Evolutionary conservation across 1,140 invertebrate genomes (phyloP), one percentile per base, ranked within the genome.

Genomic region (Papilio helenus): DNA sequence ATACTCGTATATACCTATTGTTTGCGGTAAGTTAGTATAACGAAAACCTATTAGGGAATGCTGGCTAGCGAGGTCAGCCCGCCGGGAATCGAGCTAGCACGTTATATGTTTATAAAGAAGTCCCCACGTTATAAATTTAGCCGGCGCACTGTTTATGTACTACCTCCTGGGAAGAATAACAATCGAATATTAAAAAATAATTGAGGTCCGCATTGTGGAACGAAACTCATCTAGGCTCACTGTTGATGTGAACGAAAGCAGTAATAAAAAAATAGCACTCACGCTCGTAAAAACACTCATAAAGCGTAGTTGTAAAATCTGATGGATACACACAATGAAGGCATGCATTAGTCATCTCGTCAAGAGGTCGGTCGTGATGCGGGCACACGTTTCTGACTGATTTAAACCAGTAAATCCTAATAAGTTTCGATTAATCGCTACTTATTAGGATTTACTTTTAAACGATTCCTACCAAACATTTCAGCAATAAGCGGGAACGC

Each of bases 271-370:
- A 84, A 80, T 86, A 81, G 82, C 81, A 83, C 79, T 81, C 16
- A 55, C 77, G 74, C 79, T 81, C 79, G 80, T 87, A 86, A 89
- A 89, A 88, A 85, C 55, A 65, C 58, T 77, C 83, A 82, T 89
- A 84, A 88, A 88, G 83, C 76, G 77, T 73, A 73, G 87, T 80
- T 83, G 81, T 89, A 89, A 88, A 87, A 86, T 79, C 65, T 58
- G 61, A 76, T 74, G 72, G 79, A 46, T 80, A 79, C 39, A 78
- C 72, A 80, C 49, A 79, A 65, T 76, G 72, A 39, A 79, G 42
- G 78, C 39, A 80, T 83, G 78, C 77, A 80, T 68, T 68, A 68
- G 26, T 68, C 61, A 34, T 68, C 12, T 14, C 16, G 61, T 34
- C 34, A 34, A 29, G 26, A 68, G 26, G 23, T 68, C 26, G 26